Percentiles rank a stretch among this genome's conserved stretches.
These are phyloP conservation scores for Picathartes gymnocephalus DNA, from an alignment of 2,113 vertebrate species.

Conservation along the genomic window DNA sequence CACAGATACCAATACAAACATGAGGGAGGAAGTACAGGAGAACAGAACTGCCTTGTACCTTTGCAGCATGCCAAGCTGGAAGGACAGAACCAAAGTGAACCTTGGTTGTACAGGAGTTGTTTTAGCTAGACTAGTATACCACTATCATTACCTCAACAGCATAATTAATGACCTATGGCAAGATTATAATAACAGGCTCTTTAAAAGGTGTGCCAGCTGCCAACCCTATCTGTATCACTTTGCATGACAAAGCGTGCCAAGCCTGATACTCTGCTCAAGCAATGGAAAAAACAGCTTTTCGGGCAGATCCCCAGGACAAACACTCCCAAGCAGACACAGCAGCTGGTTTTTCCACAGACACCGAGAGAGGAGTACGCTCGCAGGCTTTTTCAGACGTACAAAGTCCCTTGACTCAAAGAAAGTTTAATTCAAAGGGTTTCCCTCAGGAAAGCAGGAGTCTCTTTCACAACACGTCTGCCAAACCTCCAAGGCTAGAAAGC, in stretches of 20 bases:
- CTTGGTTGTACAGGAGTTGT: neutral
- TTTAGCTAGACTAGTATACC: neutral
- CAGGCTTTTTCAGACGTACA: neutral
- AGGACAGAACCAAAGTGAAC: neutral
- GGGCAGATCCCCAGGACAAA: neutral
- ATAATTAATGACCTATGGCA: neutral
- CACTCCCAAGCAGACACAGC: neutral
- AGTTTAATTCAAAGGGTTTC: constrained; percentile 2
- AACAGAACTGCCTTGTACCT: neutral
- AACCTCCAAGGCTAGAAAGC: neutral
- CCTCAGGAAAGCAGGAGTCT: neutral
- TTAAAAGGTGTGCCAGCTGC: neutral
- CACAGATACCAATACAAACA: neutral
- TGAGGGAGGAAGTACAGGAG: neutral
- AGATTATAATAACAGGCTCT: neutral
- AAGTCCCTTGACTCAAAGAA: neutral
- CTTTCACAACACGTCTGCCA: neutral
- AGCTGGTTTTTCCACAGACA: neutral
- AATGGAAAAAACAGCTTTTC: neutral
- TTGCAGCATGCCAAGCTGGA: neutral
- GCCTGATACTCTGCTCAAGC: neutral
- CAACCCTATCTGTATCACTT: neutral
- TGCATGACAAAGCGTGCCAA: neutral
- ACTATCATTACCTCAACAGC: neutral
- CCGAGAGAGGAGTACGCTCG: rapidly evolving